Evolutionary conservation across 2,797 vertebrate species (phyloP).

Genomic region (Rhodeus uyekii): DNA sequence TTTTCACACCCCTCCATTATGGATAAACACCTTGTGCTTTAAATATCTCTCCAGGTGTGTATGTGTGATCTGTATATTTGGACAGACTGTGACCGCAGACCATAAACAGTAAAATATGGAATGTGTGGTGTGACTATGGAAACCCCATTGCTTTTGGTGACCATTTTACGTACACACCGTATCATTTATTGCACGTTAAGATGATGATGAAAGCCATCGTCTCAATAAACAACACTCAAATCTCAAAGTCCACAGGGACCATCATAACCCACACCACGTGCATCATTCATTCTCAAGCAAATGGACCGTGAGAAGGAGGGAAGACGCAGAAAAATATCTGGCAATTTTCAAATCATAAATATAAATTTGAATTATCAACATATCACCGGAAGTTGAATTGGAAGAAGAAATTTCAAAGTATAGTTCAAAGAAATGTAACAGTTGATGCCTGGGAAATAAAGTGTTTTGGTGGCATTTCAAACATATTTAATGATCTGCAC

Average conservation of each 20-base stretch:
- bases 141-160: not conserved
- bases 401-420: not conserved
- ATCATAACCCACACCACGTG: constrained; percentile 1
- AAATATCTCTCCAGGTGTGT: constrained; percentile 6
- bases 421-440: not conserved
- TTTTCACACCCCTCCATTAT: constrained; percentile 42
- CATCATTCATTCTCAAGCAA: constrained; percentile 24
- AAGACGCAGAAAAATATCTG: not conserved
- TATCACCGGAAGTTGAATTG: not conserved
- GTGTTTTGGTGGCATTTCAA: not conserved
- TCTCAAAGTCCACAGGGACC: not conserved
- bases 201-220: constrained; percentile 11
- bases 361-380: not conserved
- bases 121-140: constrained; percentile 5
- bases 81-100: constrained; percentile 17
- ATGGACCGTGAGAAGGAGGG: not conserved
- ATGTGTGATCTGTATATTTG: not conserved
- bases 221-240: not conserved
- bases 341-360: not conserved
- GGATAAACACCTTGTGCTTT: not conserved
- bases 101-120: constrained; percentile 11
- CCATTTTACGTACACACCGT: not conserved
- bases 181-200: constrained; percentile 32
- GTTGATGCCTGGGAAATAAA: not conserved
- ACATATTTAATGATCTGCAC: not conserved